These are phyloP conservation scores for Hydrotaea diabolus DNA, from an alignment of 2,888 invertebrate genomes.

Conservation along the genomic window DNA sequence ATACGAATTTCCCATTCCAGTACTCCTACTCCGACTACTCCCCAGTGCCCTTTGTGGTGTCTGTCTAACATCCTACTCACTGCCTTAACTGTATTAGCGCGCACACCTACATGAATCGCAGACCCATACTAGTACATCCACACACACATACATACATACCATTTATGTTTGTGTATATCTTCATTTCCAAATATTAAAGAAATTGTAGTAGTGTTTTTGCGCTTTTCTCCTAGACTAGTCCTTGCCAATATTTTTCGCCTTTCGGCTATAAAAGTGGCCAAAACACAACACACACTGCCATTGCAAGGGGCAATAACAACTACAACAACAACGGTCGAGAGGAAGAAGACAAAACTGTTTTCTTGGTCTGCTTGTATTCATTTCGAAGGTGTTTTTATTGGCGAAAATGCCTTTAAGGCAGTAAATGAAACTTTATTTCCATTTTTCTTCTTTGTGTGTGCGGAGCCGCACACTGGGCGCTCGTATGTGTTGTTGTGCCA, in stretches of 20 bases:
- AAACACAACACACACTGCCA: neutral
- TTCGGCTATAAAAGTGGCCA: slow-evolving; percentile 32
- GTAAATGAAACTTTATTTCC: neutral
- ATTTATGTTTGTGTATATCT: neutral
- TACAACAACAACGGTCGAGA: too few species aligned
- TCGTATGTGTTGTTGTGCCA: neutral
- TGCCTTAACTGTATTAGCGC: too few species aligned
- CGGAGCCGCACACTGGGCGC: neutral
- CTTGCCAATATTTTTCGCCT: slow-evolving; percentile 32
- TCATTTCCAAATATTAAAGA: neutral
- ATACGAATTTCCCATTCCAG: too few species aligned
- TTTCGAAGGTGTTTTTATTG: slow-evolving; percentile 8
- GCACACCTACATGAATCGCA: too few species aligned
- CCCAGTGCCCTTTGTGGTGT: too few species aligned
- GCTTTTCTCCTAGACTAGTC: neutral
- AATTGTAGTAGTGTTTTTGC: neutral
- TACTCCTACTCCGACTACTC: too few species aligned
- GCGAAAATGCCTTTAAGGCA: slow-evolving; percentile 12
- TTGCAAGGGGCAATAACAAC: neutral
- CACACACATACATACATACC: too few species aligned
- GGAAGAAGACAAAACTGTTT: neutral
- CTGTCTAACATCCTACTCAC: too few species aligned
- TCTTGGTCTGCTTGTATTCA: neutral
- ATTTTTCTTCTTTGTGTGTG: neutral
- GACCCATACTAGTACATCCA: too few species aligned